A percentile compares a stretch with the other conserved stretches of the same genome.
These are phyloP conservation scores for Helicoverpa assulta DNA, from an alignment of 2,888 invertebrate species.

Conservation along the genomic window DNA sequence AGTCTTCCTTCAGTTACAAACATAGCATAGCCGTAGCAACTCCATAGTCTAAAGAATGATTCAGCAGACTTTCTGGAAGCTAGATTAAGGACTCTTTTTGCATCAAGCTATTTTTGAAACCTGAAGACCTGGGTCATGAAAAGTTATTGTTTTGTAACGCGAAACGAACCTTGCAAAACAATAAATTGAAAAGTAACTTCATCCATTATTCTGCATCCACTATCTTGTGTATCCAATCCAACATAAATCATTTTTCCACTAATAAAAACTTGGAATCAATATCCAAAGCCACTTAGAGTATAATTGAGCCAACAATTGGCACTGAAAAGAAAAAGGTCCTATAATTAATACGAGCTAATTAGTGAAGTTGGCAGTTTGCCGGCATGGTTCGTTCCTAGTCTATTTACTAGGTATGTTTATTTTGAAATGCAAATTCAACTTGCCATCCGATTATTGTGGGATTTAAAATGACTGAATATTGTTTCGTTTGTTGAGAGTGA, in stretches of 20 bases:
- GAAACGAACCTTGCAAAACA: neutral
- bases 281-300: conserved; percentile 18
- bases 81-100: too few relatives aligned
- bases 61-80: too few relatives aligned
- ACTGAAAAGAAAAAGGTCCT: conserved; percentile 47
- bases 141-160: too few relatives aligned
- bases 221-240: neutral
- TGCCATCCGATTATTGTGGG: neutral
- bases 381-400: conserved; percentile 25
- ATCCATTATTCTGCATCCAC: neutral
- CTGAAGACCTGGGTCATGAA: too few relatives aligned
- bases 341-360: conserved; percentile 61
- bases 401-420: conserved; percentile 34
- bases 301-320: conserved; percentile 52
- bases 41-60: too few relatives aligned
- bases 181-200: neutral
- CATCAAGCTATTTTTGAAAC: too few relatives aligned
- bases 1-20: too few relatives aligned
- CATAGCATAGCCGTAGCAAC: too few relatives aligned
- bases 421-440: conserved; percentile 32
- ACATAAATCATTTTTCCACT: conserved; percentile 2
- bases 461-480: conserved; percentile 4
- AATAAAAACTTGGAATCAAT: conserved; percentile 31
- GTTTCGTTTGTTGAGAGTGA: neutral
- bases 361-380: conserved; percentile 54